phyloP scores from a whole-genome alignment of 1,140 invertebrate species.

The Euschistus heros region DNA sequence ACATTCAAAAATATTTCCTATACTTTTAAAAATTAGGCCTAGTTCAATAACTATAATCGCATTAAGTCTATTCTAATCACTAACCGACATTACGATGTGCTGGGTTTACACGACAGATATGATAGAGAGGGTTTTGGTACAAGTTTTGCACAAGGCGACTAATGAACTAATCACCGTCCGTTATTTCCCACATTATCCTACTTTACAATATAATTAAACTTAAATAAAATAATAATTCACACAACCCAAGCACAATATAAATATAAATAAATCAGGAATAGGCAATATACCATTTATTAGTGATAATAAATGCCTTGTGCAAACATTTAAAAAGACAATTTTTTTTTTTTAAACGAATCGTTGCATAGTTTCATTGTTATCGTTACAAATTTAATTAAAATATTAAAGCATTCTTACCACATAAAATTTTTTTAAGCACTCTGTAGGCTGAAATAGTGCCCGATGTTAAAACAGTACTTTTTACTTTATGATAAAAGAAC shows the following conservation, averaged over 20 bases:
- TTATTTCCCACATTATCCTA: not conserved
- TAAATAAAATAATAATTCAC: not conserved
- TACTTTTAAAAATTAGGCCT: constrained; percentile 17
- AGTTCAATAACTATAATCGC: constrained; percentile 15
- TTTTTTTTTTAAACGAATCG: not conserved
- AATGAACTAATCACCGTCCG: not conserved
- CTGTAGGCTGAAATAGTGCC: no score
- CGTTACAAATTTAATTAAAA: constrained; percentile 11
- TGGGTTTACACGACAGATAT: constrained; percentile 7
- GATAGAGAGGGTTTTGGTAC: not conserved
- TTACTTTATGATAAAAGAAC: no score
- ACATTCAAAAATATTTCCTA: constrained; percentile 19
- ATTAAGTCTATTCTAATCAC: constrained; percentile 15
- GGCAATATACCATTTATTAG: not conserved
- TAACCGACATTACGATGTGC: constrained; percentile 15
- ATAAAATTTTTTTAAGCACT: not conserved
- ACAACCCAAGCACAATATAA: not conserved
- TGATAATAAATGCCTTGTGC: constrained; percentile 1
- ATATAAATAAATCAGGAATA: not conserved
- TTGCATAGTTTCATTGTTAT: constrained; percentile 19
- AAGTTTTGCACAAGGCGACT: not conserved
- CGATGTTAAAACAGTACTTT: no score
- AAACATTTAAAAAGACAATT: not conserved
- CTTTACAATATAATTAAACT: not conserved
- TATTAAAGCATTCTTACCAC: constrained; percentile 14